Conservation (phyloP, 2,113 vertebrate species). For the Gila orcuttii region DNA sequence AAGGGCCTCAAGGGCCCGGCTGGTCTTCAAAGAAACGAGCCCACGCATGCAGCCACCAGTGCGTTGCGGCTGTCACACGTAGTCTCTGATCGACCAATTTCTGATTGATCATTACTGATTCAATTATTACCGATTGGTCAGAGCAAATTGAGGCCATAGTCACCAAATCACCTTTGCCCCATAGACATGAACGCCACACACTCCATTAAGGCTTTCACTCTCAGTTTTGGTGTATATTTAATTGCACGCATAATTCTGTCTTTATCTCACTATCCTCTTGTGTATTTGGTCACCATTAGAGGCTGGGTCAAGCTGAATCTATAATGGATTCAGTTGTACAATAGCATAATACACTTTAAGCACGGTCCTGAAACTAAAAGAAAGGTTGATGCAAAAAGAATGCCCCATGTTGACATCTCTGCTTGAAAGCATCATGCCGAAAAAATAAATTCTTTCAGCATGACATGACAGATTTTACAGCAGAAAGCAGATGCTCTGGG, state of each 20-base stretch:
- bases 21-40: slow-evolving; percentile 79
- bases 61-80: slow-evolving; percentile 62
- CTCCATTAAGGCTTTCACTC: neutral
- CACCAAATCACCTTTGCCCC: slow-evolving; percentile 82
- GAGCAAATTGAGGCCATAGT: slow-evolving; percentile 84
- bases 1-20: slow-evolving; percentile 75
- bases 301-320: too few relatives aligned
- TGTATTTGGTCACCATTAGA: neutral
- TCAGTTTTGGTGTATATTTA: neutral
- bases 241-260: neutral
- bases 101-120: slow-evolving; percentile 91
- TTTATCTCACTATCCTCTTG: neutral
- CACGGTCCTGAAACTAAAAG: neutral
- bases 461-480: slow-evolving; percentile 35
- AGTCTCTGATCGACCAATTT: slow-evolving; percentile 84
- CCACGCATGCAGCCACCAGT: slow-evolving; percentile 76
- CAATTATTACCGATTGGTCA: slow-evolving; percentile 88
- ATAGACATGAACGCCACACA: slow-evolving; percentile 70
- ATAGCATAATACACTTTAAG: slow-evolving; percentile 7
- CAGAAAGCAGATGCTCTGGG: slow-evolving; percentile 28
- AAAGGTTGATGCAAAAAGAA: neutral
- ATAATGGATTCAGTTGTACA: too few relatives aligned
- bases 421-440: neutral
- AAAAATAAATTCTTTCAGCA: slow-evolving; percentile 1
- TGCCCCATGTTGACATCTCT: slow-evolving; percentile 8